Conservation (phyloP, 2,888 invertebrate genomes). For the Agrilus cyanescens region DNA sequence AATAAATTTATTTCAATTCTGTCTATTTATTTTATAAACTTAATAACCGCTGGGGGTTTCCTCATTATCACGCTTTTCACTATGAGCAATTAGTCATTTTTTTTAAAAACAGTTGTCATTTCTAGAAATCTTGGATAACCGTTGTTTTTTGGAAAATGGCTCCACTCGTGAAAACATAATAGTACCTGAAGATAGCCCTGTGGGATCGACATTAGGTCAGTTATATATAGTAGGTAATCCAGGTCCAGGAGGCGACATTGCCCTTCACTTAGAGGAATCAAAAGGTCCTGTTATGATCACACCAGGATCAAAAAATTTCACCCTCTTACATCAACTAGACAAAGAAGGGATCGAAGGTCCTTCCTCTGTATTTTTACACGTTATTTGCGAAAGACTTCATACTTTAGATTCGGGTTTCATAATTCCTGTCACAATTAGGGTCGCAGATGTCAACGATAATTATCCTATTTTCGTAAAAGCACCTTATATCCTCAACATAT, state of each 20-base stretch:
- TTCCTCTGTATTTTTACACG: conserved; percentile 73
- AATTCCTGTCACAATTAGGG: conserved; percentile 72
- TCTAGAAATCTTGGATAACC: conserved; percentile 45
- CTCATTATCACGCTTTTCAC: too few species aligned
- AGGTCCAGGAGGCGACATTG: conserved; percentile 62
- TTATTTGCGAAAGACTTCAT: conserved; percentile 70
- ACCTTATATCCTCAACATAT: conserved; percentile 70
- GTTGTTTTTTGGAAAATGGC: conserved; percentile 83
- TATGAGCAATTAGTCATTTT: too few species aligned
- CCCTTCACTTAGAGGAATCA: conserved; percentile 63
- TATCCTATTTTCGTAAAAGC: conserved; percentile 72
- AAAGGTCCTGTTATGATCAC: conserved; percentile 70
- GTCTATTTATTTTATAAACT: too few species aligned
- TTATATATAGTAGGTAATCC: conserved; percentile 75
- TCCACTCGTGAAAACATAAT: conserved; percentile 86
- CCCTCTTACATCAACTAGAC: conserved; percentile 65
- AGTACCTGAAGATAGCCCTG: conserved; percentile 72
- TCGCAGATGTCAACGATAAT: conserved; percentile 87
- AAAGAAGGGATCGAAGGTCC: conserved; percentile 77
- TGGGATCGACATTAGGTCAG: conserved; percentile 69
- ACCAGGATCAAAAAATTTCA: conserved; percentile 67
- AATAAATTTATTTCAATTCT: too few species aligned
- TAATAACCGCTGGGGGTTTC: too few species aligned
- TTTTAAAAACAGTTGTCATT: too few species aligned
- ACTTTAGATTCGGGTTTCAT: conserved; percentile 58